Conservation (phyloP, 2,113 vertebrate species). For the Eclectus roratus region DNA sequence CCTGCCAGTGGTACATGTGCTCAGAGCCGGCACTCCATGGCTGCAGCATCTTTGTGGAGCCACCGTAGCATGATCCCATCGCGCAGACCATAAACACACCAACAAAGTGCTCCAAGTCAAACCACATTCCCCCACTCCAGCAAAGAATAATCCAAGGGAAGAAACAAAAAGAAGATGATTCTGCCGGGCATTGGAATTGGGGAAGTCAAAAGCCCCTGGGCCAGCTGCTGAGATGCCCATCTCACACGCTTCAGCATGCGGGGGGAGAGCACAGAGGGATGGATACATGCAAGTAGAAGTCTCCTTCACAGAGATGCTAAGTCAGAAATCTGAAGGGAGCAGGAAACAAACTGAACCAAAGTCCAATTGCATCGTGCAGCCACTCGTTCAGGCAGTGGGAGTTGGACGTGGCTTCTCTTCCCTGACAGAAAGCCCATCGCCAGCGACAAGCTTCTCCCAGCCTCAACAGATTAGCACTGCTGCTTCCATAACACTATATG, state of each 20-base stretch:
- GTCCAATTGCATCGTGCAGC: background rate
- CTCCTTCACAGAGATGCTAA: background rate
- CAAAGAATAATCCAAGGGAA: background rate
- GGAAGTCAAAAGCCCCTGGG: background rate
- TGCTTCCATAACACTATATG: background rate
- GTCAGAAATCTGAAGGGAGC: background rate
- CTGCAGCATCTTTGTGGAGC: background rate
- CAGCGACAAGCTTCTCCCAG: constrained; percentile 50
- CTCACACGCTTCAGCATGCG: background rate
- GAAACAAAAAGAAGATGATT: background rate
- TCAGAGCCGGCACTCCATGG: background rate
- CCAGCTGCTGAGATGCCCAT: background rate
- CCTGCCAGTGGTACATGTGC: fast-evolving
- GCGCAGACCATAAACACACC: background rate
- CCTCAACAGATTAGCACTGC: background rate
- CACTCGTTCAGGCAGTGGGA: background rate
- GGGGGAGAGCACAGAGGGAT: background rate
- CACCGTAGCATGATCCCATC: fast-evolving
- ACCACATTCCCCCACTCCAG: background rate
- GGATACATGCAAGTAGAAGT: background rate
- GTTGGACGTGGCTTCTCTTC: background rate
- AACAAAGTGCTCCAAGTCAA: background rate
- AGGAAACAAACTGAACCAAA: background rate
- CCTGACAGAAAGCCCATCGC: constrained; percentile 56
- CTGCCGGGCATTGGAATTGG: background rate